phyloP scores from a whole-genome alignment of 1,140 invertebrate species.

The Zaprionus davidi region DNA sequence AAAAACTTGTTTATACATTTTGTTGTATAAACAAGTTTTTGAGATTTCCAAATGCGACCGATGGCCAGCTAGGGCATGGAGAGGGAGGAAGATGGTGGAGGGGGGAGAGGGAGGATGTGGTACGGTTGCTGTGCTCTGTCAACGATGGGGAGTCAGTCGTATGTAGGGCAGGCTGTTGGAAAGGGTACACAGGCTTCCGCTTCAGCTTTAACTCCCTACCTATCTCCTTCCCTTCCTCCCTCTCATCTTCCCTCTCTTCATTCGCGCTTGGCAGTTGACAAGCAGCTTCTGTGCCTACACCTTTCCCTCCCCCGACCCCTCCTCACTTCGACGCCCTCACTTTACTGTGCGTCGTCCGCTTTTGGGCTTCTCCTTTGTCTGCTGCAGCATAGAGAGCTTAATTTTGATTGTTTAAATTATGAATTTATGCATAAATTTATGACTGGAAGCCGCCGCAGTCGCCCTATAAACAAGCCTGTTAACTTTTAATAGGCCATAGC shows the following conservation, averaged over 20 bases:
- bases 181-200: slow-evolving; percentile 35
- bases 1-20: slow-evolving; percentile 79
- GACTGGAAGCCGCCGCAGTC: slow-evolving; percentile 15
- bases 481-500: slow-evolving; percentile 25
- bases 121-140: slow-evolving; percentile 20
- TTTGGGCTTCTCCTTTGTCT: slow-evolving; percentile 5
- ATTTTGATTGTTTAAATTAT: slow-evolving; percentile 47
- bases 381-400: slow-evolving; percentile 41
- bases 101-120: background rate
- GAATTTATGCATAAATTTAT: slow-evolving; percentile 63
- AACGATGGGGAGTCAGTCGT: slow-evolving; percentile 33
- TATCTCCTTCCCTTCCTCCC: background rate
- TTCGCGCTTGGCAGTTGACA: slow-evolving; percentile 38
- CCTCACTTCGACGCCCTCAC: background rate
- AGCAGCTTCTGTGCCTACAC: slow-evolving; percentile 28
- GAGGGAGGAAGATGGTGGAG: background rate
- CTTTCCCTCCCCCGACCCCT: background rate
- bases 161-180: slow-evolving; percentile 55
- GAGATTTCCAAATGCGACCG: slow-evolving; percentile 78
- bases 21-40: slow-evolving; percentile 80
- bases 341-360: background rate
- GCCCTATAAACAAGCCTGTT: slow-evolving; percentile 55
- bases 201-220: background rate
- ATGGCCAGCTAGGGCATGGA: slow-evolving; percentile 45
- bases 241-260: background rate